These are phyloP conservation scores for Saturnia pavonia DNA, from an alignment of 2,888 invertebrate genomes.

Conservation along the genomic window DNA sequence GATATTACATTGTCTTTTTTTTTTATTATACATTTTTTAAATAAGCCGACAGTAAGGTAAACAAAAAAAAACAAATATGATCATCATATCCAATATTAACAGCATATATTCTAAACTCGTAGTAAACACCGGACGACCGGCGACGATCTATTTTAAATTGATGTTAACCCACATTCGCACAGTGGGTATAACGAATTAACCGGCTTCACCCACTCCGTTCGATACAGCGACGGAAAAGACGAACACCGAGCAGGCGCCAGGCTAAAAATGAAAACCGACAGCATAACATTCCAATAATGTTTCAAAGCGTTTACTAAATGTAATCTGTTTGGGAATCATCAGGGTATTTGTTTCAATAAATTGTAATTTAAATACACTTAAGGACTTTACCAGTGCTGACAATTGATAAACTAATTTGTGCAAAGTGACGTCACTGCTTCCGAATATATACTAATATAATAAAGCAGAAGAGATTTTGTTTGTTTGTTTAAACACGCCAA, in stretches of 20 bases:
- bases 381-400: background rate
- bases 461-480: too few species aligned
- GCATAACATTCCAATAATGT: conserved; percentile 7
- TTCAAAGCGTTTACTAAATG: conserved; percentile 5
- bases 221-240: conserved; percentile 12
- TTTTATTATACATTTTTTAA: background rate
- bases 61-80: background rate
- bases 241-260: conserved; percentile 9
- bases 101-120: conserved; percentile 12
- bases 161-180: conserved; percentile 68
- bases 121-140: conserved; percentile 44
- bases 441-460: too few species aligned
- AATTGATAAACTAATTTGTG: background rate
- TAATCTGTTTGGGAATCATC: conserved; percentile 5
- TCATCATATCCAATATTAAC: conserved; percentile 6
- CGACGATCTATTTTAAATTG: conserved; percentile 67
- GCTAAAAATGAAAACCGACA: conserved; percentile 10
- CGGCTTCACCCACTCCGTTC: conserved; percentile 48
- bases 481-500: too few species aligned
- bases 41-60: background rate
- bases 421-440: too few species aligned
- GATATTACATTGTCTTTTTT: too few species aligned
- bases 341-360: background rate
- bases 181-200: conserved; percentile 63
- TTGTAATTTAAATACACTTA: background rate